Evolutionary conservation across 2,888 invertebrate genomes (phyloP), one percentile per base, ranked within the genome.

Genomic region (Pammene fasciana): DNA sequence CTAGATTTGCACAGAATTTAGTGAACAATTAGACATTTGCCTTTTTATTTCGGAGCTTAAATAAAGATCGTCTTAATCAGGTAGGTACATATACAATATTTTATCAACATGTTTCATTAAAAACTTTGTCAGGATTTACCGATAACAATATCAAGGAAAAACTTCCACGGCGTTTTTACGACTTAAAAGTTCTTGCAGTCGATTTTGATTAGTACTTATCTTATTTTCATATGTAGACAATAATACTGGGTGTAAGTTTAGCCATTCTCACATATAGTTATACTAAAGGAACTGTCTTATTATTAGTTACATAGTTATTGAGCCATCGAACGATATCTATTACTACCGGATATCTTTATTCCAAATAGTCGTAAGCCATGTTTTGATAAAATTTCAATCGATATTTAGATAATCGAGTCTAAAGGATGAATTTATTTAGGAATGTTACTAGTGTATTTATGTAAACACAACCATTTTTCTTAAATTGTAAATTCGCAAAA

Each of bases 261-360:
- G 54, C 45, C 62, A 71, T 64, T 72, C 71, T 48, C 71, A 60
- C 71, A 72, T 72, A 67, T 73, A 73, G 71, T 82, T 84, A 86
- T 73, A 77, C 88, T 90, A 90, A 86, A 90, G 90, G 90, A 90
- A 90, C 90, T 86, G 82, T 80, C 83, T 84, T 86, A 86, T 79
- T 11, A 85, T 82, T 73, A 81, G 78, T 86, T 89, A 89, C 78
- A 76, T 82, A 85, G 82, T 74, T 78, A 65, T 88, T 87, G 88
- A 88, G 88, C 88, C 86, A 76, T 75, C 72, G 55, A 72, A 56
- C 62, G 48, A 68, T 66, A 70, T 48, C 56, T 65, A 18, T 34
- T 48, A 46, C 64, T 65, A 65, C 62, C 52, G 46, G 57, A 57
- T 67, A 68, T 55, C 41, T 13, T 60, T n/a, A 62, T 62, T 13